Evolutionary conservation across 2,888 invertebrate genomes (phyloP).

Genomic region (Sminthurinus aureus): DNA sequence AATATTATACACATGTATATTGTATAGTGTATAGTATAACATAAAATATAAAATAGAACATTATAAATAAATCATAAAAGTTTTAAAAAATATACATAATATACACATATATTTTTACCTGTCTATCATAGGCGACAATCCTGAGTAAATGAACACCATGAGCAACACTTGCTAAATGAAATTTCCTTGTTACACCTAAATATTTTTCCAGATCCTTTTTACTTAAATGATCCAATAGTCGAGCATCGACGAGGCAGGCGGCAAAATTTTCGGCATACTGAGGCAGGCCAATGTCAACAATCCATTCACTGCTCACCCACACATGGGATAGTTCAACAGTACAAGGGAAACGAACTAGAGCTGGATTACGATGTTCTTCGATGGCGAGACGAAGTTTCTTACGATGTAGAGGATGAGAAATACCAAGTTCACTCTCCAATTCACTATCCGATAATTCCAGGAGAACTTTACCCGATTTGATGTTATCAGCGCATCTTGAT

Average conservation of each 20-base stretch:
- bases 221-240: constrained; percentile 90
- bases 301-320: constrained; percentile 93
- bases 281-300: constrained; percentile 88
- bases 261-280: constrained; percentile 88
- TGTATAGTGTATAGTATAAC: constrained; percentile 11
- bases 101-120: constrained; percentile 64
- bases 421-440: constrained; percentile 88
- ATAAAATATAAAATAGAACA: not conserved
- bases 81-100: not conserved
- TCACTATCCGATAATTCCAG: constrained; percentile 91
- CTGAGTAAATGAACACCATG: constrained; percentile 91
- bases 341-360: constrained; percentile 84
- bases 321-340: constrained; percentile 88
- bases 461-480: constrained; percentile 94
- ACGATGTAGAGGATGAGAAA: constrained; percentile 90
- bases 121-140: constrained; percentile 90
- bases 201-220: constrained; percentile 95
- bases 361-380: constrained; percentile 88
- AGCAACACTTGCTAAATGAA: constrained; percentile 93
- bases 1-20: constrained; percentile 12
- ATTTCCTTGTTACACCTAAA: constrained; percentile 89
- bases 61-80: not conserved
- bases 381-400: constrained; percentile 92
- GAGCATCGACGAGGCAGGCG: constrained; percentile 88
- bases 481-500: constrained; percentile 87